Conservation (phyloP, 2,888 invertebrate genomes). For the Marronus borbonicus region DNA sequence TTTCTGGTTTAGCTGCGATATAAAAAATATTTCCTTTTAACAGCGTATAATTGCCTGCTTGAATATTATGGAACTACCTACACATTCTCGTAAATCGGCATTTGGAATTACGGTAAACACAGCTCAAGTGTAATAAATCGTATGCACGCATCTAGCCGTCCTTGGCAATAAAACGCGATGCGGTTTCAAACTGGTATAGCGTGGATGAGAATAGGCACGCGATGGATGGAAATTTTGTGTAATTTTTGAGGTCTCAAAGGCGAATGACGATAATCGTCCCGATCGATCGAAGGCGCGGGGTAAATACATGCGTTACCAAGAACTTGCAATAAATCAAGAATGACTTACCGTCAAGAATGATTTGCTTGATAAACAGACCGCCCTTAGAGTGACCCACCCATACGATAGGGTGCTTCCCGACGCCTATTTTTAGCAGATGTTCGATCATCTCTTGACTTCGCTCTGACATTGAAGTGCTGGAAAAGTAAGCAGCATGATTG, state of each 20-base stretch:
- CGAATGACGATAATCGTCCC: not conserved
- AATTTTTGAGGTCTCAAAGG: not conserved
- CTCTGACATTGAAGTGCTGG: conserved; percentile 77
- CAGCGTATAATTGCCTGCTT: not conserved
- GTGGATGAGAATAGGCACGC: conserved; percentile 23
- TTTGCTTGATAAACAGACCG: conserved; percentile 88
- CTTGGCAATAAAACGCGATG: conserved; percentile 18
- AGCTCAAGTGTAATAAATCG: not conserved
- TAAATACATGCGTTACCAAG: not conserved
- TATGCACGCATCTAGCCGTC: conserved; percentile 5
- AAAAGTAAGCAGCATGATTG: conserved; percentile 56
- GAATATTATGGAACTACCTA: not conserved
- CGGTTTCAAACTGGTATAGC: not conserved
- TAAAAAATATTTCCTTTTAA: not conserved
- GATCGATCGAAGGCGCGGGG: not conserved
- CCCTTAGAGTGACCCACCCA: conserved; percentile 94
- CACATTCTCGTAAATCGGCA: not conserved
- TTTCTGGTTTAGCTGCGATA: too few relatives aligned
- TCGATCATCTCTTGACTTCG: conserved; percentile 82
- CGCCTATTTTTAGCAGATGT: conserved; percentile 77
- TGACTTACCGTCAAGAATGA: conserved; percentile 78
- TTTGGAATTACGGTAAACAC: conserved; percentile 63
- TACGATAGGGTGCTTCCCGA: conserved; percentile 82
- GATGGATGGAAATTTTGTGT: not conserved
- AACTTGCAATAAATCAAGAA: not conserved